phyloP scores from a whole-genome alignment of 2,797 vertebrate genomes.

The Zenarchopterus dispar region DNA sequence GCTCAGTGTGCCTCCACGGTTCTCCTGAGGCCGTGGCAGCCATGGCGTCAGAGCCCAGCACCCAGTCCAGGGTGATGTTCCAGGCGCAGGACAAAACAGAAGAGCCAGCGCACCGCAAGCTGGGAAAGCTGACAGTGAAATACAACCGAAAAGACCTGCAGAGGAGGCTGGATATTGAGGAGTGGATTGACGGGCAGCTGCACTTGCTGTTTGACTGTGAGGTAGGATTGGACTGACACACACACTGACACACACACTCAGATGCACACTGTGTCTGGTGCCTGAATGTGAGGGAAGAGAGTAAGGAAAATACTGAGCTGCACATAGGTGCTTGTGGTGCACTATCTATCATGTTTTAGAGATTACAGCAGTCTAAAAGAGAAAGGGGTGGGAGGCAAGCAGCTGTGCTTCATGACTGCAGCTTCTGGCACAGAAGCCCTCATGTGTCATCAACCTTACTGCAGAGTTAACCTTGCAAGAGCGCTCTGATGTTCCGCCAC shows the following conservation, averaged over 20 bases:
- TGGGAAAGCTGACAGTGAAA: slow-evolving; percentile 94
- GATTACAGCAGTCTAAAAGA: slow-evolving; percentile 14
- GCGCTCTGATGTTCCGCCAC: not conserved
- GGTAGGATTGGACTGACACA: slow-evolving; percentile 77
- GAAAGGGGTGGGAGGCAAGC: slow-evolving; percentile 30
- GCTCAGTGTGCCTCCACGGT: slow-evolving; percentile 62
- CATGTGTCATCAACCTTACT: slow-evolving; percentile 41
- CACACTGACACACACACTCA: slow-evolving; percentile 8
- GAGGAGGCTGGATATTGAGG: slow-evolving; percentile 93
- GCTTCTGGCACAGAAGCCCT: slow-evolving; percentile 32
- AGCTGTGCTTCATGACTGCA: slow-evolving; percentile 24
- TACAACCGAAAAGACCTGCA: slow-evolving; percentile 96
- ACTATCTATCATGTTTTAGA: slow-evolving; percentile 39
- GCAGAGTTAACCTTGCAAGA: slow-evolving; percentile 31
- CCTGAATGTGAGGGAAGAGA: slow-evolving; percentile 22
- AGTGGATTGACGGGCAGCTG: slow-evolving; percentile 92
- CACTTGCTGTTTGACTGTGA: slow-evolving; percentile 93
- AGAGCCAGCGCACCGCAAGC: slow-evolving; percentile 87
- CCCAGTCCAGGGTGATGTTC: slow-evolving; percentile 91
- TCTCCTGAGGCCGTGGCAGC: slow-evolving; percentile 79
- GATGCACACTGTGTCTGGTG: slow-evolving; percentile 14
- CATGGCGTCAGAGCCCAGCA: slow-evolving; percentile 86
- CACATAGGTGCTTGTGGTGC: slow-evolving; percentile 17
- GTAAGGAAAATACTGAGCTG: slow-evolving; percentile 15
- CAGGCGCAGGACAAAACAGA: slow-evolving; percentile 84